Evolutionary conservation across 1,140 invertebrate species (phyloP).

Genomic region (Planococcus citri): DNA sequence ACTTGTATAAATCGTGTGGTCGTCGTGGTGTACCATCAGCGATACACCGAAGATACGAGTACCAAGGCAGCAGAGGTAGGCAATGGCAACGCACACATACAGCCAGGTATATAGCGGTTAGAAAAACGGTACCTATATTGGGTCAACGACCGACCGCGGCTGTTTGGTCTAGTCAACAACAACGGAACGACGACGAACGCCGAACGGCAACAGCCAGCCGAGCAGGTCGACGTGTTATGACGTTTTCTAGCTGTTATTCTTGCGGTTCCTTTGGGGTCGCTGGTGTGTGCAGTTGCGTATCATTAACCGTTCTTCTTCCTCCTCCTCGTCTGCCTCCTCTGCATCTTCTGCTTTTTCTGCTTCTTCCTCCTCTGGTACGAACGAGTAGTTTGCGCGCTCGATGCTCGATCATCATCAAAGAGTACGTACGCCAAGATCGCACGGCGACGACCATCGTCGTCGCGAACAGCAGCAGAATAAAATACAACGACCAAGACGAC

Average conservation of each 20-base stretch:
- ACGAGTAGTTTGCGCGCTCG: too few species aligned
- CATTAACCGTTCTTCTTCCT: neutral
- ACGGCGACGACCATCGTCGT: neutral
- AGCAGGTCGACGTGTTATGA: slow-evolving; percentile 16
- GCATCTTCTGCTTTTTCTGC: too few species aligned
- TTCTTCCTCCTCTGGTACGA: too few species aligned
- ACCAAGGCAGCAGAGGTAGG: too few species aligned
- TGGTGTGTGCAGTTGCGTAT: neutral
- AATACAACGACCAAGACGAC: neutral
- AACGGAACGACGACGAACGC: too few species aligned
- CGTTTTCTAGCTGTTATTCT: slow-evolving; percentile 18
- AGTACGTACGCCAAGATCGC: too few species aligned
- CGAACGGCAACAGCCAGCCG: slow-evolving; percentile 10
- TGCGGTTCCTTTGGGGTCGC: slow-evolving; percentile 17
- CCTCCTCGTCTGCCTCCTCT: too few species aligned
- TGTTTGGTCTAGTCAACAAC: slow-evolving; percentile 15
- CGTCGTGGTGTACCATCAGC: too few species aligned
- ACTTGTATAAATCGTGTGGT: too few species aligned
- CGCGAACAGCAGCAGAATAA: neutral
- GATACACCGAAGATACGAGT: too few species aligned
- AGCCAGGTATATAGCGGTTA: neutral
- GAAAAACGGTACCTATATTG: slow-evolving; percentile 19
- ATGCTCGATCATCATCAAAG: too few species aligned
- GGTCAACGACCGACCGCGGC: slow-evolving; percentile 16
- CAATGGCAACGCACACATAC: neutral